phyloP scores from a whole-genome alignment of 2,113 vertebrate genomes.

The Pongo abelii region DNA sequence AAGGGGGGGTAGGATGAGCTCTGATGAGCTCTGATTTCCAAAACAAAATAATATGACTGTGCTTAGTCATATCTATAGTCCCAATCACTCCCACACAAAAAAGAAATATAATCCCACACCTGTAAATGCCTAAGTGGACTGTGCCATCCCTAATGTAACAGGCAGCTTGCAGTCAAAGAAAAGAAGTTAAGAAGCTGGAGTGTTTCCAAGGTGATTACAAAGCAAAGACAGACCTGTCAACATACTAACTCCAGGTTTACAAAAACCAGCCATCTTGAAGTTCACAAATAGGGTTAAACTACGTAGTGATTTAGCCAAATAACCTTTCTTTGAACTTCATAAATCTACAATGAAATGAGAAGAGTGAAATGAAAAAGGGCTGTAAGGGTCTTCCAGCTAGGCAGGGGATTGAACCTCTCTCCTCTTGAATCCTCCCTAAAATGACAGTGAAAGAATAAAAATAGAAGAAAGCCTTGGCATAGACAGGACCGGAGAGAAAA shows the following conservation, averaged over 20 bases:
- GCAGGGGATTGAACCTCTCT: neutral
- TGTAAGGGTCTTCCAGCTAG: neutral
- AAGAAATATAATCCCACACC: neutral
- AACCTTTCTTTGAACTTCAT: neutral
- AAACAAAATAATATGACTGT: neutral
- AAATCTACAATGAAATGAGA: neutral
- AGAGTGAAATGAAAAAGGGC: neutral
- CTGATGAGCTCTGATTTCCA: neutral
- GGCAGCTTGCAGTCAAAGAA: neutral
- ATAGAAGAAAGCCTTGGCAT: neutral
- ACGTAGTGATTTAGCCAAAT: neutral
- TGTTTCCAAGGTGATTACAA: neutral
- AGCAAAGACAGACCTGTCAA: slow-evolving; percentile 38
- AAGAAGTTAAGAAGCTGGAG: slow-evolving; percentile 10
- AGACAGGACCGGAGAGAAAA: neutral
- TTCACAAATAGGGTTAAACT: neutral
- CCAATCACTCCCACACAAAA: neutral
- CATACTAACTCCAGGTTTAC: neutral
- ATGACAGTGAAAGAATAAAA: neutral
- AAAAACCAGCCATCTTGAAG: neutral
- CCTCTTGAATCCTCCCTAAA: neutral
- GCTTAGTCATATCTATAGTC: neutral
- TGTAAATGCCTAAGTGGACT: neutral
- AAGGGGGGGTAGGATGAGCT: neutral
- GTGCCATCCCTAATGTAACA: neutral